Base-by-base conservation (phyloP, 1,140 invertebrate genomes). In the Eriocheir sinensis region DNA sequence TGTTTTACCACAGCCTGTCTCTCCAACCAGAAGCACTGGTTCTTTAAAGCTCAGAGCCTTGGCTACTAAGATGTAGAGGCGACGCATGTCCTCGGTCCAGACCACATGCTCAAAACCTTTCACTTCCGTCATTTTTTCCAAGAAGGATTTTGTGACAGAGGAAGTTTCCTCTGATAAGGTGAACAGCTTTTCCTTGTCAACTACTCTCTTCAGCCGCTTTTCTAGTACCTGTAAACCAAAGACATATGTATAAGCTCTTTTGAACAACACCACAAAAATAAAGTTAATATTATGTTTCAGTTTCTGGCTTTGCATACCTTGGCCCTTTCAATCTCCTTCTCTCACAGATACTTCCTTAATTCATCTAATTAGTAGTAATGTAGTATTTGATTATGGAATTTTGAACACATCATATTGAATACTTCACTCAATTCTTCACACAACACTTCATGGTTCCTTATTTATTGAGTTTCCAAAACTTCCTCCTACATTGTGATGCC, bases 1-100 rank as follows among this genome's bases (percentile, higher is more conserved):
- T 0, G 99, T 99, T 97, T 99, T 99, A 0, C 99, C 99, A 97
- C 99, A 99, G 0, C 99, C 99, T 38, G 99, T 99, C 96, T 99
- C 99, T 85, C 99, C 99, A 12, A 99, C 99, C 34, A 99, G 97
- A 15, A 99, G 97, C 2, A 99, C 98, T 0, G 99, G 99, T 96
- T 99, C 99, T 96, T 98, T 97, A 96, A 99, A 99, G 95, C 98
- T 97, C 95, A 99, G 98, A 0, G 99, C 98, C 97, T 99, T 96
- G 44, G 98, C 98, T 32, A 99, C 98, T 9, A 99, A 97, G n/a
- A 99, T 98, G 6, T 98, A 98, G 96, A 99, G 97, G 96, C 99
- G 97, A 94, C 98, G 97, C 98, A 99, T 98, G 96, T 98, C 98
- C 94, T 97, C 98, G 0, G 99, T 99, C 99, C 99, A 99, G 0